These are phyloP conservation scores for Setophaga coronata DNA, from an alignment of 2,113 vertebrate genomes.

Conservation along the genomic window DNA sequence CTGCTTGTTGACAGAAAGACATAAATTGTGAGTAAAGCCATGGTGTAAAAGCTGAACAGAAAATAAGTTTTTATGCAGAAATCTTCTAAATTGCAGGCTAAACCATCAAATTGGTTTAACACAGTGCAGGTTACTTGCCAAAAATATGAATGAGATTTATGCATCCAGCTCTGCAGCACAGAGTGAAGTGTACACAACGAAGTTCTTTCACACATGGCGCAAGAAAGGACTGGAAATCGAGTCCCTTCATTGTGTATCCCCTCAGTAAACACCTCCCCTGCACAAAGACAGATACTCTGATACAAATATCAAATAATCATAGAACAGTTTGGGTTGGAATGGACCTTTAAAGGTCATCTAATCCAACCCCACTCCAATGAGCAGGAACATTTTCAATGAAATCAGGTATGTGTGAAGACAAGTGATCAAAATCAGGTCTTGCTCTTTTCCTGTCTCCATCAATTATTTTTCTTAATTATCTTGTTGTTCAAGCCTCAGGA, in stretches of 20 bases:
- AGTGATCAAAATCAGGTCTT: neutral
- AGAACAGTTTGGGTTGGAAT: neutral
- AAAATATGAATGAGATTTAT: conserved; percentile 51
- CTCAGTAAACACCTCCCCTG: neutral
- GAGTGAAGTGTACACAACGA: neutral
- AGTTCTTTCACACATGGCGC: rapidly evolving
- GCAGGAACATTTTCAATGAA: neutral
- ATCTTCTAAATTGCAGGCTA: conserved; percentile 14
- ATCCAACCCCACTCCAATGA: neutral
- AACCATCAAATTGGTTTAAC: conserved; percentile 58
- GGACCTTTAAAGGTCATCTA: neutral
- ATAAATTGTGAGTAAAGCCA: neutral
- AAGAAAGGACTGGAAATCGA: neutral
- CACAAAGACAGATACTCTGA: neutral
- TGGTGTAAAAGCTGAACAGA: neutral
- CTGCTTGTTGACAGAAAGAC: conserved; percentile 48
- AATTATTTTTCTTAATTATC: neutral
- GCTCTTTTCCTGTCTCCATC: neutral
- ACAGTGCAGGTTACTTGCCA: conserved; percentile 8
- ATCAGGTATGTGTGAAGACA: neutral
- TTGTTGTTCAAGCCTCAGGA: neutral
- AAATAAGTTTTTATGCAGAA: conserved; percentile 58
- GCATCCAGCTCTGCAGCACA: neutral
- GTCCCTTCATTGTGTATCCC: neutral
- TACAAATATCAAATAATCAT: neutral